Base-by-base conservation (phyloP, 2,797 vertebrate species). In the Synanceia verrucosa region DNA sequence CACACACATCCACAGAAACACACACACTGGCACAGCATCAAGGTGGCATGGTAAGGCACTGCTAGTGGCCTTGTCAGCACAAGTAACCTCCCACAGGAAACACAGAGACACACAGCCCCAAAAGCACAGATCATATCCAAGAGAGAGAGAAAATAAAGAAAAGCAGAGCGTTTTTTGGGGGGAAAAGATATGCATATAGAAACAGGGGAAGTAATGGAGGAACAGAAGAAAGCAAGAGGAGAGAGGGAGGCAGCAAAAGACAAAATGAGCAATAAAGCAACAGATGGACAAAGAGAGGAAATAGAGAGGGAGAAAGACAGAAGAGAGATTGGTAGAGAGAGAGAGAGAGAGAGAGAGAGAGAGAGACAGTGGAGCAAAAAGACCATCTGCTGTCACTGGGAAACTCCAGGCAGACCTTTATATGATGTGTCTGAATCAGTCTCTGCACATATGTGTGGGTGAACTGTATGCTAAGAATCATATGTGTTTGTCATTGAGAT, bases 31-130 rank as follows among this genome's bases (percentile, higher is more conserved):
- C 87, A 76, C 29, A 76, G 75, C 82, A 84, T 89, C 84, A 88
- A 89, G 83, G 87, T 88, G 81, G 78, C 72, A 72, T 81, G 82
- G 75, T 55, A 79, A 81, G 78, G 75, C 82, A 81, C 65, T 70
- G 80, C 84, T 85, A 60, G 82, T 89, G 87, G 86, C 79, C 86
- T 87, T 87, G 88, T 89, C 85, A 88, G 87, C 81, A 87, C 76
- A 77, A 80, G 79, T 82, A 78, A 82, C 78, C 70, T 88, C 86
- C 76, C 88, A 73, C 73, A 79, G 79, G 85, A 87, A 78, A 67
- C 57, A 59, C 36, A 61, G 52, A 76, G 50, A 79, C 65, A 80
- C 61, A 60, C 60, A 46, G 51, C 59, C 69, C 68, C 65, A 52
- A 79, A 79, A 83, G 56, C 37, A 31, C 41, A 60, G 31, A 76